A percentile compares a stretch with the other conserved stretches of the same genome.
These are phyloP conservation scores for Eurosta solidaginis DNA, from an alignment of 1,140 invertebrate genomes.

Conservation along the genomic window DNA sequence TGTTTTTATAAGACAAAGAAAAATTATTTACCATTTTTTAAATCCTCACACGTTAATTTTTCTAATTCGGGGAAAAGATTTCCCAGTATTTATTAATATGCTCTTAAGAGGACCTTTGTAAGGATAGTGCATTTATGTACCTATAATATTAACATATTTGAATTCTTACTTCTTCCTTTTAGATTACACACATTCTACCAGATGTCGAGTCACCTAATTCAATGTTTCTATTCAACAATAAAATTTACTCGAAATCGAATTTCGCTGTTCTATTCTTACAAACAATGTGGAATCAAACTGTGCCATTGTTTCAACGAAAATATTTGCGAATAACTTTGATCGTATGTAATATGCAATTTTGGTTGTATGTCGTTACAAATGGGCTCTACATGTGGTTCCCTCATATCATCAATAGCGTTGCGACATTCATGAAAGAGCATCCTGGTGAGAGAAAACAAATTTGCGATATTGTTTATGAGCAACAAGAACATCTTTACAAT, in stretches of 20 bases:
- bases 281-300: constrained; percentile 61
- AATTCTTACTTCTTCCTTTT: not conserved
- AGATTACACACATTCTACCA: constrained; percentile 29
- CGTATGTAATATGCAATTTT: constrained; percentile 47
- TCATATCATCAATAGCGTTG: constrained; percentile 35
- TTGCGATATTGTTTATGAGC: constrained; percentile 37
- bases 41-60: too few relatives aligned
- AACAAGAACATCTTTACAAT: constrained; percentile 7
- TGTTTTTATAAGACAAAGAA: too few relatives aligned
- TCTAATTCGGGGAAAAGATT: too few relatives aligned
- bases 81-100: too few relatives aligned
- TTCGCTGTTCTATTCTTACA: not conserved
- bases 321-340: constrained; percentile 59
- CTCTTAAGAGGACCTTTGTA: too few relatives aligned
- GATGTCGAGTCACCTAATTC: not conserved
- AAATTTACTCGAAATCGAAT: constrained; percentile 11
- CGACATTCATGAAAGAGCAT: constrained; percentile 31
- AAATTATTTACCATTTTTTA: too few relatives aligned
- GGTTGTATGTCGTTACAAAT: constrained; percentile 61
- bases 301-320: constrained; percentile 60
- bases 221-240: not conserved
- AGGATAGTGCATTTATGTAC: too few relatives aligned
- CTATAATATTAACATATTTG: not conserved
- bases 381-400: constrained; percentile 42
- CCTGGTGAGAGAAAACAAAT: constrained; percentile 29